A percentile compares a stretch with the other conserved stretches of the same genome.
Conservation (phyloP, 1,140 invertebrate species). For the Andrena cerasifolii region DNA sequence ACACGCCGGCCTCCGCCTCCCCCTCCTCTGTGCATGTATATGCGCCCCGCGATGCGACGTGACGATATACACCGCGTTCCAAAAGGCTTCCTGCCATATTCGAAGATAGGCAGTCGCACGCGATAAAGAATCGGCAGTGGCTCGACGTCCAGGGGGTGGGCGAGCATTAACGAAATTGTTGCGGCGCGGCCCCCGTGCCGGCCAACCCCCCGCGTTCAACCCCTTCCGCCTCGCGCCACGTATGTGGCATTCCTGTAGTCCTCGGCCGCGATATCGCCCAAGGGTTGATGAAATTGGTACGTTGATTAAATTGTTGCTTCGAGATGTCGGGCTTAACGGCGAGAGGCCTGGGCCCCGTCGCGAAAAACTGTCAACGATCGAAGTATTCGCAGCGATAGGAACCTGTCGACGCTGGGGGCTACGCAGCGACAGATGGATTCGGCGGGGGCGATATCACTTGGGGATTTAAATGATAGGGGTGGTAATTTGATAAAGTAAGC, state of each 20-base stretch:
- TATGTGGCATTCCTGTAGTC: slow-evolving; percentile 61
- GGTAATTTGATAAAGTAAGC: too few species aligned
- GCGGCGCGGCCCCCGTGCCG: slow-evolving; percentile 11
- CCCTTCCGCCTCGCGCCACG: slow-evolving; percentile 24
- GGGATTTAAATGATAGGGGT: too few species aligned
- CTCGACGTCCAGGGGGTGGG: neutral
- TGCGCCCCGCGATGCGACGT: slow-evolving; percentile 33
- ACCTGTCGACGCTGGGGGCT: too few species aligned
- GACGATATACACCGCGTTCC: slow-evolving; percentile 60
- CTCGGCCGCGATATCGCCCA: slow-evolving; percentile 52
- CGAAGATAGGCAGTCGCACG: slow-evolving; percentile 38
- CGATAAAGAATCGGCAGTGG: slow-evolving; percentile 53
- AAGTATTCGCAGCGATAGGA: neutral
- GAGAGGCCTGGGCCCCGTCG: slow-evolving; percentile 1
- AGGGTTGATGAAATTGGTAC: slow-evolving; percentile 67
- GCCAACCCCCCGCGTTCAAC: neutral
- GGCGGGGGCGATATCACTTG: too few species aligned
- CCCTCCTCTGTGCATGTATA: too few species aligned
- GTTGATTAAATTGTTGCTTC: slow-evolving; percentile 66
- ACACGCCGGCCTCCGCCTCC: neutral
- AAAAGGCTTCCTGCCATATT: slow-evolving; percentile 46
- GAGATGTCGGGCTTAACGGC: slow-evolving; percentile 12
- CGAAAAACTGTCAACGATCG: slow-evolving; percentile 9
- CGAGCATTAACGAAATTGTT: slow-evolving; percentile 55
- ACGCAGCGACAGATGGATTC: too few species aligned